Evolutionary conservation across 2,797 vertebrate genomes (phyloP), one percentile per base, ranked within the genome.

Genomic region (Crocodylus rhombifer): DNA sequence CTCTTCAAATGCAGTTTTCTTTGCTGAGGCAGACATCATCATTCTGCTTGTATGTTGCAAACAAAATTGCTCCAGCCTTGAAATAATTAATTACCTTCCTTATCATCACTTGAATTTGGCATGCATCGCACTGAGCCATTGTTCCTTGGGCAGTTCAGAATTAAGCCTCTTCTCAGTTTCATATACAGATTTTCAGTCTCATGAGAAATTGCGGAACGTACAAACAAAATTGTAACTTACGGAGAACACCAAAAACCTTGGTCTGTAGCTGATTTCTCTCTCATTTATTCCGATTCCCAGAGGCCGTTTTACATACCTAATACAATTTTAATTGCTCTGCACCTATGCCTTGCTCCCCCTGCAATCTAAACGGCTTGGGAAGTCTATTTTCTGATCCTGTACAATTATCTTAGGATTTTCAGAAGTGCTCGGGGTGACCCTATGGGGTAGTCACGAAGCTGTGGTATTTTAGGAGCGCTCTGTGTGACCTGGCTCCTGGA

Each of bases 11-110:
- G 84, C 88, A 96, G 92, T 82, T n/a, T 74, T 92, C 90, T 84
- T 58, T 89, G 86, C 94, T 58, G 74, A 0, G 90, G 92, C 78
- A 90, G 95, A 94, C 92, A 87, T 51, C 51, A 33, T 65, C 73
- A 67, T 64, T 95, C 87, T 96, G 94, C 95, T 96, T 96, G 95
- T 79, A 93, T 92, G 91, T 84, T 87, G 95, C 92, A 95, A 97
- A 96, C 86, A 94, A 89, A 96, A 93, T 55, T 1, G 93, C 95
- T 95, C 88, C 92, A 95, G 84, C 55, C 57, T 73, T 30, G 85
- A 84, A 74, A 93, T 96, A 95, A 96, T 96, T 96, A 93, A 91
- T 93, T 95, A 77, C 61, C 71, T 87, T 94, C 90, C 89, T 81
- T 36, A 82, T 87, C 86, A 69, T 21, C 87, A 91, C 57, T 83